Percentiles rank a stretch among this genome's conserved stretches.
Evolutionary conservation across 2,113 vertebrate species (phyloP).

Genomic region (Agelaius phoeniceus): DNA sequence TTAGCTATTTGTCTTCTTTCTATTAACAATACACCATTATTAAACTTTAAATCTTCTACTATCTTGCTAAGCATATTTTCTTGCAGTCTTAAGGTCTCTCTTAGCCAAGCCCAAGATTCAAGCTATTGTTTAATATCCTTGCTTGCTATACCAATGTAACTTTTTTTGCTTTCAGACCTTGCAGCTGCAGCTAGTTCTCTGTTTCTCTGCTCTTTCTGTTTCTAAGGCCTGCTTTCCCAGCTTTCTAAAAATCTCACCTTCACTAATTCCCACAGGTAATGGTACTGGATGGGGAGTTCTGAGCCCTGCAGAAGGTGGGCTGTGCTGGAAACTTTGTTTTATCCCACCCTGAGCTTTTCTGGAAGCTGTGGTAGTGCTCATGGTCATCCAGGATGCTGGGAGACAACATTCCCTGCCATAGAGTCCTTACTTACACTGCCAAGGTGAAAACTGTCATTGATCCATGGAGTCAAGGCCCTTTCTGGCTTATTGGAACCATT

Average conservation of each 20-base stretch:
- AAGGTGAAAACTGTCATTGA: neutral
- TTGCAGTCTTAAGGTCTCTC: neutral
- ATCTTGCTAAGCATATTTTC: neutral
- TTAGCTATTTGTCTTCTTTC: neutral
- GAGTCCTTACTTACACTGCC: fast-evolving
- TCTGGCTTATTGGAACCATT: neutral
- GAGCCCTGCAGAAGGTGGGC: neutral
- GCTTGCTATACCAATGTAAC: neutral
- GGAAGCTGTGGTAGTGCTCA: neutral
- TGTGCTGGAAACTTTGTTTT: neutral
- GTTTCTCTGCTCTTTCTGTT: neutral
- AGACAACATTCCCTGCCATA: fast-evolving
- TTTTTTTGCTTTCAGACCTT: neutral
- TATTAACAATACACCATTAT: too few relatives aligned
- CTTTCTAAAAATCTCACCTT: neutral
- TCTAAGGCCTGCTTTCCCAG: neutral
- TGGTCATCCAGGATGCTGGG: neutral
- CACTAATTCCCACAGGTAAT: neutral
- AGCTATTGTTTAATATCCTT: neutral
- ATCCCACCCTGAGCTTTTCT: neutral
- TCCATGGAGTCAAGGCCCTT: neutral
- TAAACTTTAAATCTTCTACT: neutral
- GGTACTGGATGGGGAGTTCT: neutral
- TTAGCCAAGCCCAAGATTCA: neutral
- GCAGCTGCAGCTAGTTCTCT: neutral